A percentile compares a stretch with the other conserved stretches of the same genome.
phyloP scores from a whole-genome alignment of 2,888 invertebrate genomes.

The Choristoneura rosaceana region DNA sequence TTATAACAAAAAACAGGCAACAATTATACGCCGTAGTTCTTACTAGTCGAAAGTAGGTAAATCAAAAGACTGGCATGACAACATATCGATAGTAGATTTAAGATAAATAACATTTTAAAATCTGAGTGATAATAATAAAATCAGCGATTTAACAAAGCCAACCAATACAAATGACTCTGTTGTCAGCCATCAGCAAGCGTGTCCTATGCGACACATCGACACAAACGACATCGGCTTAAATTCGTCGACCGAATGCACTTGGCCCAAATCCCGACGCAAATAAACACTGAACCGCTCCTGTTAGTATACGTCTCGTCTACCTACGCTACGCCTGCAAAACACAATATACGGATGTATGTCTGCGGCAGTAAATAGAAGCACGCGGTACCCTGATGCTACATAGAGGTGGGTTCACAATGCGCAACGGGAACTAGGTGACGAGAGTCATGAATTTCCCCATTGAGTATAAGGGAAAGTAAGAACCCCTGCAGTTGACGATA shows the following conservation, averaged over 20 bases:
- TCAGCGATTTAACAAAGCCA: background rate
- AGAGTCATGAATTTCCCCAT: slow-evolving; percentile 61
- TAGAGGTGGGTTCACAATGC: slow-evolving; percentile 49
- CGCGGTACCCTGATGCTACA: slow-evolving; percentile 52
- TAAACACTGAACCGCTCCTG: slow-evolving; percentile 70
- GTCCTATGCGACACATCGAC: slow-evolving; percentile 44
- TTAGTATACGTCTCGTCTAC: slow-evolving; percentile 47
- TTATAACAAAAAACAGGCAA: too few species aligned
- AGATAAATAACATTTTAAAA: background rate
- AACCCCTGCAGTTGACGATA: slow-evolving; percentile 4
- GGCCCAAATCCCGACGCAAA: slow-evolving; percentile 76
- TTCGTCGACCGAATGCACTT: slow-evolving; percentile 74
- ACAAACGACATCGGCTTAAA: slow-evolving; percentile 63
- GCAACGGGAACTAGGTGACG: slow-evolving; percentile 59
- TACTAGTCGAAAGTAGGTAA: too few species aligned
- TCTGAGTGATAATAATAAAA: background rate
- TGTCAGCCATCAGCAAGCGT: slow-evolving; percentile 45
- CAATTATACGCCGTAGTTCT: too few species aligned
- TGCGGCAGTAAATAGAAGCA: slow-evolving; percentile 62
- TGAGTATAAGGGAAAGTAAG: slow-evolving; percentile 47
- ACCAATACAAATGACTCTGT: background rate
- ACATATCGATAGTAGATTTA: background rate
- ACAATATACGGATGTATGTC: slow-evolving; percentile 59
- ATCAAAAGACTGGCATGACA: too few species aligned
- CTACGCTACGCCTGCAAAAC: slow-evolving; percentile 49